phyloP scores from a whole-genome alignment of 2,797 vertebrate genomes.

The Siniperca obscura region DNA sequence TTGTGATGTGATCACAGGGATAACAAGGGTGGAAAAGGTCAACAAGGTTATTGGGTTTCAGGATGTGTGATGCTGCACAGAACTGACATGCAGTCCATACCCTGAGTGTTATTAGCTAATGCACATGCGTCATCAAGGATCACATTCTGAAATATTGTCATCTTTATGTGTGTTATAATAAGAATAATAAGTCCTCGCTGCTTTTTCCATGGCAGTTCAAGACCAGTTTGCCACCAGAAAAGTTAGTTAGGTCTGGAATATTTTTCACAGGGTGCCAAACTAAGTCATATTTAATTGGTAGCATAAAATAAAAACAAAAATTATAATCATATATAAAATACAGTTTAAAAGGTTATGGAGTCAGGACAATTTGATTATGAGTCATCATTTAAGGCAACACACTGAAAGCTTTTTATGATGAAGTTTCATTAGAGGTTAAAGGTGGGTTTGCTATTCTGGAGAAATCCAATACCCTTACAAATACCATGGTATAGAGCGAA shows the following conservation, averaged over 20 bases:
- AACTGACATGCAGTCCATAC: slow-evolving; percentile 32
- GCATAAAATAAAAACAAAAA: background rate
- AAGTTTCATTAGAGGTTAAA: background rate
- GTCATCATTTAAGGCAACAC: slow-evolving; percentile 3
- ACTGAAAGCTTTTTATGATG: slow-evolving; percentile 12
- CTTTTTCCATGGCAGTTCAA: background rate
- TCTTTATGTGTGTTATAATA: slow-evolving; percentile 14
- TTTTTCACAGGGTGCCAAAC: background rate
- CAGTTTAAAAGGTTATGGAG: background rate
- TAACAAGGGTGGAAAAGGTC: slow-evolving; percentile 58
- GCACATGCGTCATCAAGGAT: slow-evolving; percentile 40
- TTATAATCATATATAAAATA: background rate
- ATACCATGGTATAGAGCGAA: no score
- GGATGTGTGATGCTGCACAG: slow-evolving; percentile 49
- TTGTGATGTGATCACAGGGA: slow-evolving; percentile 59
- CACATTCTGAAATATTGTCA: slow-evolving; percentile 22
- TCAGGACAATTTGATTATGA: background rate
- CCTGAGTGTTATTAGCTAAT: slow-evolving; percentile 42
- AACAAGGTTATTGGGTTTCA: slow-evolving; percentile 62
- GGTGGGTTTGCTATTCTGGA: no score
- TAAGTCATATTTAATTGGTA: background rate
- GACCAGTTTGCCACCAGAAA: background rate
- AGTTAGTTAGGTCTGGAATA: background rate
- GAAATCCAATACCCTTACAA: no score
- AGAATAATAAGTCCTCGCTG: slow-evolving; percentile 3